phyloP scores from a whole-genome alignment of 2,888 invertebrate genomes.

The Carterocephalus palaemon region DNA sequence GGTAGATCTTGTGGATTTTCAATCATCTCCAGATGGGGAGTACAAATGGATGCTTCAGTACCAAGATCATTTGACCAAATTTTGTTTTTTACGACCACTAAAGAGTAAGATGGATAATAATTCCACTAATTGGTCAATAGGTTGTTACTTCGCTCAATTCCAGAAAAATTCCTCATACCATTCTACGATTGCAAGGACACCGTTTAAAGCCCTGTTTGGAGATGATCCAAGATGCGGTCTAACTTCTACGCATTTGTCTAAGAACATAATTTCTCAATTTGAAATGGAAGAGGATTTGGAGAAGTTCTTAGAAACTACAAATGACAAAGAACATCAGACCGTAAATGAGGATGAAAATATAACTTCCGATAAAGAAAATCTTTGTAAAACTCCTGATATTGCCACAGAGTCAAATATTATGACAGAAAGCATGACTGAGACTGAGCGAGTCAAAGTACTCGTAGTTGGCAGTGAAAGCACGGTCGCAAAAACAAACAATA shows the following conservation, averaged over 20 bases:
- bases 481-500: no score
- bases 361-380: conserved; percentile 25
- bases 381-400: conserved; percentile 19
- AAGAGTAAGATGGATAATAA: conserved; percentile 35
- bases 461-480: no score
- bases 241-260: conserved; percentile 16
- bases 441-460: conserved; percentile 16
- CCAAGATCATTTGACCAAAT: conserved; percentile 47
- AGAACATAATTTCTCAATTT: conserved; percentile 19
- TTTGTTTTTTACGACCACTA: conserved; percentile 40
- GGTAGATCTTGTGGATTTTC: conserved; percentile 39
- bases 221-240: conserved; percentile 25
- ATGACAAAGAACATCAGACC: conserved; percentile 18
- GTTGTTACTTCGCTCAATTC: conserved; percentile 37
- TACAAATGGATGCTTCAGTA: conserved; percentile 46
- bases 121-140: conserved; percentile 37
- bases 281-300: conserved; percentile 26
- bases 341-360: conserved; percentile 27
- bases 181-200: conserved; percentile 33
- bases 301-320: conserved; percentile 18
- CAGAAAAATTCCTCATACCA: conserved; percentile 36
- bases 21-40: conserved; percentile 39
- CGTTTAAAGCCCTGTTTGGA: conserved; percentile 38
- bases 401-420: conserved; percentile 14
- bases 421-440: conserved; percentile 5